A percentile compares a stretch with the other conserved stretches of the same genome.
Evolutionary conservation across 1,140 invertebrate species (phyloP).

Genomic region (Steinernema khuongi): DNA sequence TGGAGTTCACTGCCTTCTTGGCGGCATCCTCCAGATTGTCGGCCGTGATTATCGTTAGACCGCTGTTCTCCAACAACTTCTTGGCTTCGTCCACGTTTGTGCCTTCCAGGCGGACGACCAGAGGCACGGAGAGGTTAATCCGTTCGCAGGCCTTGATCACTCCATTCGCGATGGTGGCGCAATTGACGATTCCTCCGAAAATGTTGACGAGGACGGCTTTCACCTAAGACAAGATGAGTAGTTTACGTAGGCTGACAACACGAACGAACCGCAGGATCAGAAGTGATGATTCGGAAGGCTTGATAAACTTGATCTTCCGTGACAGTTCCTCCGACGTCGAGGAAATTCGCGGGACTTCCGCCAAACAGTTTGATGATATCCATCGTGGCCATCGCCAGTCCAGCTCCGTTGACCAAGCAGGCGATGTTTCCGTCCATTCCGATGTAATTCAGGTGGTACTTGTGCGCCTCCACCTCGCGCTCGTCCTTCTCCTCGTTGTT

Average conservation of each 20-base stretch:
- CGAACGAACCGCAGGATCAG: conserved; percentile 36
- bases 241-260: conserved; percentile 12
- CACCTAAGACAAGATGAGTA: conserved; percentile 63
- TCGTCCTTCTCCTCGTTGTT: conserved; percentile 67
- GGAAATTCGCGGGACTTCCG: conserved; percentile 64
- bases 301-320: conserved; percentile 71
- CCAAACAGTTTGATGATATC: conserved; percentile 64
- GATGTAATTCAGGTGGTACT: conserved; percentile 89
- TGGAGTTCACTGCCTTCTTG: conserved; percentile 70
- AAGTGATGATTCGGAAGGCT: conserved; percentile 65
- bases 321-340: conserved; percentile 64
- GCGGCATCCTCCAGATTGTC: conserved; percentile 85
- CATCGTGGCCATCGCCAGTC: conserved; percentile 66
- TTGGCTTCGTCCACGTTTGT: conserved; percentile 71
- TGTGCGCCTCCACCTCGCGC: conserved; percentile 79
- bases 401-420: conserved; percentile 69
- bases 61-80: conserved; percentile 73
- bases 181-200: conserved; percentile 98
- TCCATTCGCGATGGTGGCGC: conserved; percentile 88
- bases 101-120: conserved; percentile 87
- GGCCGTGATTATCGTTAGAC: conserved; percentile 74
- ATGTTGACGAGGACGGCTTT: conserved; percentile 95
- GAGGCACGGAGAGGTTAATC: conserved; percentile 75
- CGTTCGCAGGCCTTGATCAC: conserved; percentile 80
- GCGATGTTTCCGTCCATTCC: conserved; percentile 97